Evolutionary conservation across 2,113 vertebrate species (phyloP), one percentile per base, ranked within the genome.

Genomic region (Sialia sialis): DNA sequence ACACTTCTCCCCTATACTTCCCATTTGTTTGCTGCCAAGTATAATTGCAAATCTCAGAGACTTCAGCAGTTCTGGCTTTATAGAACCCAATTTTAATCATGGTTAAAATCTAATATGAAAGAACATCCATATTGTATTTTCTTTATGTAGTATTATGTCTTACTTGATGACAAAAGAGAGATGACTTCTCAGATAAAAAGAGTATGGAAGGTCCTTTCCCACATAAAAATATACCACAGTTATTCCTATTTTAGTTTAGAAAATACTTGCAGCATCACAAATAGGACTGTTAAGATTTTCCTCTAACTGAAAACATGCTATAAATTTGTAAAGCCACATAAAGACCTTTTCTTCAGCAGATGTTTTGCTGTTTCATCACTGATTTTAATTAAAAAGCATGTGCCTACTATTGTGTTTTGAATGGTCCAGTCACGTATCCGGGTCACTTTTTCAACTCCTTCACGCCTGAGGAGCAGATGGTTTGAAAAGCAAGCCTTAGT

Each of bases 401-500:
- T 74, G 84, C 25, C 56, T 66, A 7, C 67, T 66, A 34, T 86
- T 96, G 77, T 96, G 22, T 79, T 94, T 84, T 91, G 73, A 26
- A 70, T 22, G 63, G 64, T 81, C 86, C 70, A 48, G 56, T 91
- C 93, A 94, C 11, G 8, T 84, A 58, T 55, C 72, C 0, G 5
- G 75, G 84, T 94, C 86, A 66, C 68, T 94, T 88, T 44, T 78
- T 49, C 95, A 81, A 95, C 80, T 89, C 70, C 85, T 91, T 86
- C 56, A 72, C 3, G 60, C 80, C 64, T 29, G 67, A 95, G 84
- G 63, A 95, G 85, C 94, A 95, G 95, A 88, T 92, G 88, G 93
- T 49, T 93, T 93, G 84, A 93, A 92, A 96, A 92, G 63, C n/a
- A 77, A 93, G 82, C 49, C 67, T 60, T 55, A 67, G 70, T 73